Base-by-base conservation (phyloP, 92 coral and sea anemone species). In the Metridium senile region DNA sequence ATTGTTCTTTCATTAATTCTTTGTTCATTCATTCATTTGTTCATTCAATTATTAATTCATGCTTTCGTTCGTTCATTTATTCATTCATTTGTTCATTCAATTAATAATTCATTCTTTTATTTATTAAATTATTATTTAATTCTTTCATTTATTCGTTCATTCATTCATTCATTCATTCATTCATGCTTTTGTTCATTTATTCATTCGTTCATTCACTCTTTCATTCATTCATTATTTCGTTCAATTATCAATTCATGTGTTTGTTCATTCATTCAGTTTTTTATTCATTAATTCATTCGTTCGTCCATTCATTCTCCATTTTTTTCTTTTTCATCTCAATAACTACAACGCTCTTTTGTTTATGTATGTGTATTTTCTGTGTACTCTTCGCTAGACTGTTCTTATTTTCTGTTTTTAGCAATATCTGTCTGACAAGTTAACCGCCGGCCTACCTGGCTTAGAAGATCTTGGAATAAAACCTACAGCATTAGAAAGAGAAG, bases 401-500 rank as follows among this genome's bases (percentile, higher is more conserved):
- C 67, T 30, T 78, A 66, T 32, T 16, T n/a, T n/a, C n/a, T n/a
- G n/a, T 19, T 63, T 26, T 49, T 21, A 96, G 99, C 96, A 96
- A 87, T 96, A 85, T 75, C 79, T 86, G 57, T 85, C 91, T 0
- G 99, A 96, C 83, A 68, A 80, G 65, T 77, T 85, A 0, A 85
- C 91, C 59, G 74, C 85, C 1, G 99, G 93, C 53, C 76, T 86
- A 26, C 99, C 99, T n/a, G 91, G 96, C 4, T 85, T 96, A 47
- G 90, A 85, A 74, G 99, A 96, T 47, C 96, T 96, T 54, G 97
- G 93, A 17, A 88, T 96, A 10, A 81, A 83, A 46, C 87, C 99
- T 47, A 85, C 97, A 10, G 73, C 97, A 28, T 81, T 96, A 17
- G 99, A 96, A 59, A 72, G 93, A 21, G 92, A 90, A 74, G 97